These are phyloP conservation scores for Apaloderma vittatum DNA, from an alignment of 2,113 vertebrate genomes.

Conservation along the genomic window DNA sequence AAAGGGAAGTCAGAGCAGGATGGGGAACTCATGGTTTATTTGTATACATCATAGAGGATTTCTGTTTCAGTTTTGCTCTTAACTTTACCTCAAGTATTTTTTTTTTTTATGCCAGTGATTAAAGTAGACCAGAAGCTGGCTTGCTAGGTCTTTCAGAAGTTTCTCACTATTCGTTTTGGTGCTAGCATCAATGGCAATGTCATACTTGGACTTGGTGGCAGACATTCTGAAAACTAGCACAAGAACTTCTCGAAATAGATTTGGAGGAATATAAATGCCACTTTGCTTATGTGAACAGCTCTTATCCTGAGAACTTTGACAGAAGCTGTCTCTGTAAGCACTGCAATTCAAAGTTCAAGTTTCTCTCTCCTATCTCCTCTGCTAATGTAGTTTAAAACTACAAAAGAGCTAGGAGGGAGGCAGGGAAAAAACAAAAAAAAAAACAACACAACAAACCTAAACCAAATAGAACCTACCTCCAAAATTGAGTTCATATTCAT, in stretches of 20 bases:
- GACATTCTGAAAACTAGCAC: not conserved
- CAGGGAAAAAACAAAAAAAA: not conserved
- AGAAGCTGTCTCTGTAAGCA: not conserved
- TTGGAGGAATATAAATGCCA: not conserved
- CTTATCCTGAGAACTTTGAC: not conserved
- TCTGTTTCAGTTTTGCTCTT: not conserved
- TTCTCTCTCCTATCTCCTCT: not conserved
- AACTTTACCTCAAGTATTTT: not conserved
- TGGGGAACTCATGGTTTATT: not conserved
- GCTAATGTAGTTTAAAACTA: not conserved
- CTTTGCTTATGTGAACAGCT: not conserved
- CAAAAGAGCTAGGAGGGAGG: not conserved
- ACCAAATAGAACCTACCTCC: slow-evolving; percentile 75
- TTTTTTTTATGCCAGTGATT: not conserved
- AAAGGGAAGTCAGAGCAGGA: not conserved
- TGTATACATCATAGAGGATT: not conserved
- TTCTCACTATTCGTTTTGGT: not conserved
- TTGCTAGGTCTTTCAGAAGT: not conserved
- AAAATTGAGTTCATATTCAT: slow-evolving; percentile 86
- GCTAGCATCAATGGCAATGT: not conserved
- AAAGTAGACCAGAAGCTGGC: not conserved
- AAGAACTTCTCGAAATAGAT: not conserved
- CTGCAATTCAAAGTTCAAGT: not conserved
- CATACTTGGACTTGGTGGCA: not conserved
- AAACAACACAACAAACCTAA: not conserved